Conservation (phyloP, 1,140 invertebrate genomes). For the Hesperophylax magnus region DNA sequence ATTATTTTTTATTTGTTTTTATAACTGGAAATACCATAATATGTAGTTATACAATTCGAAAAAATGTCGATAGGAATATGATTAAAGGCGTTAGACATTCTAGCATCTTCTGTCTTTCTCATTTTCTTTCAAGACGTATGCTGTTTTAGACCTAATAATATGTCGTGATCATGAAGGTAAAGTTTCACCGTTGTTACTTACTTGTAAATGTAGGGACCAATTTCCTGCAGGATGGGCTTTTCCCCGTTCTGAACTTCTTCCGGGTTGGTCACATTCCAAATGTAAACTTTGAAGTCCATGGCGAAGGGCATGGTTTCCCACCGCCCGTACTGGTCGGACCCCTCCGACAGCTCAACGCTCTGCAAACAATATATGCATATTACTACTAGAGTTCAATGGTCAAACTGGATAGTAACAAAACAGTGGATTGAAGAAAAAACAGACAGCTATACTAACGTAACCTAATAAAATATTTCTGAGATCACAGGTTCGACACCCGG, state of each 20-base stretch:
- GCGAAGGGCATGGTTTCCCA: slow-evolving; percentile 67
- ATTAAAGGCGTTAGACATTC: too few relatives aligned
- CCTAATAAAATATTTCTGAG: neutral
- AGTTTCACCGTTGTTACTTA: slow-evolving; percentile 60
- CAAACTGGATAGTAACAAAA: neutral
- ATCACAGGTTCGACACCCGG: too few relatives aligned
- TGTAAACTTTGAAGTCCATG: slow-evolving; percentile 71
- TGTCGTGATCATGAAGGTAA: neutral
- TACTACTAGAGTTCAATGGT: too few relatives aligned
- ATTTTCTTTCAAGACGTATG: too few relatives aligned
- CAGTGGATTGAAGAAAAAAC: neutral
- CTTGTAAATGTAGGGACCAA: slow-evolving; percentile 74
- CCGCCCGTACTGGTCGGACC: slow-evolving; percentile 67
- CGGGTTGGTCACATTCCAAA: slow-evolving; percentile 77
- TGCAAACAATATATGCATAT: neutral
- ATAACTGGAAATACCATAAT: too few relatives aligned
- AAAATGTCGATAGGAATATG: too few relatives aligned
- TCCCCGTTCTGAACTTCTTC: slow-evolving; percentile 61
- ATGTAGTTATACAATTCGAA: too few relatives aligned
- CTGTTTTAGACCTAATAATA: neutral
- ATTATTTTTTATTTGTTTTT: too few relatives aligned
- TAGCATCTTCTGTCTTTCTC: too few relatives aligned
- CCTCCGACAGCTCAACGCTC: slow-evolving; percentile 63
- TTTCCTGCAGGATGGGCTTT: slow-evolving; percentile 58
- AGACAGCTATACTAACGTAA: neutral